Base-by-base conservation (phyloP, 2,113 vertebrate genomes). In the Raja brachyura region DNA sequence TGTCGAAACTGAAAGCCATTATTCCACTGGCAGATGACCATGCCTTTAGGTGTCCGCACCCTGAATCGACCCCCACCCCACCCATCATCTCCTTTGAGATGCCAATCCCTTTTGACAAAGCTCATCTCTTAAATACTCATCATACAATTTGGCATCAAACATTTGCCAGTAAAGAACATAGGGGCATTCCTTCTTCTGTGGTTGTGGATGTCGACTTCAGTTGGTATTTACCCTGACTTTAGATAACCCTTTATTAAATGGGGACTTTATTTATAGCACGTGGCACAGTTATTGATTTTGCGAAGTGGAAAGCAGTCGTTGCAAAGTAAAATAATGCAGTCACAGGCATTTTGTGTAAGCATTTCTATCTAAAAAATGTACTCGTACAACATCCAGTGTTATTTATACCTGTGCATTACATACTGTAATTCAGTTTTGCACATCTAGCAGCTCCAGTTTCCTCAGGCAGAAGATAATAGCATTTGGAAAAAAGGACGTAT, bases 251-350 rank as follows among this genome's bases (percentile, higher is more conserved):
- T 61, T 86, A n/a, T 31, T 31, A 31, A 63, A 8, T 88, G n/a
- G 28, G 59, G 31, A 3, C 59, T 88, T 88, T 88, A 88, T 88
- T 88, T 88, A 88, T 63, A 88, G 81, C 59, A 88, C 10, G 28
- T 88, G 83, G 28, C 59, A 86, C 11, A 88, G 28, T 88, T 88
- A 88, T 88, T 88, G 83, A 88, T 88, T 88, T 88, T 88, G 59
- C 63, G 61, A 88, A 88, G 61, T 11, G 83, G 25, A 31, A 88
- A 11, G 10, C 81, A 86, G 81, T 86, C 56, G n/a, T 56, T 61
- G 81, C 81, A 86, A 61, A 66, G 59, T n/a, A 33, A 86, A 88
- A 88, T 88, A 88, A 88, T 88, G 83, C 83, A 63, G 59, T 86
- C 83, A 28, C 2, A 28, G 83, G 83, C 28, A 86, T 25, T 85